phyloP scores from a whole-genome alignment of 2,797 vertebrate species.

The Ciconia nigra region DNA sequence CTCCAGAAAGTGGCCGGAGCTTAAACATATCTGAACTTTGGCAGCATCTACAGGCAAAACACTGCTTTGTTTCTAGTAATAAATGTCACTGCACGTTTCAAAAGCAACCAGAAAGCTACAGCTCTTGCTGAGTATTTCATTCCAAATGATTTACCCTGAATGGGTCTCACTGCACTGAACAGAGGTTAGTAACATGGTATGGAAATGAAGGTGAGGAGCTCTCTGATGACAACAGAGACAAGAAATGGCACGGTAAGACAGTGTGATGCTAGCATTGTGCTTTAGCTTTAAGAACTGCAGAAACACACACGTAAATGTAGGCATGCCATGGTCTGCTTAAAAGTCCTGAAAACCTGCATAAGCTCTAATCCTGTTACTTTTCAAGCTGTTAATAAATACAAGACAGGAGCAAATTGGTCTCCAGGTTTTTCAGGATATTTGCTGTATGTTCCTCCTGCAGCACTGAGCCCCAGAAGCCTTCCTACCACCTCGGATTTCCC shows the following conservation, averaged over 20 bases:
- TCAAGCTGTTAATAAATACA: neutral
- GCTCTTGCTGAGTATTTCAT: neutral
- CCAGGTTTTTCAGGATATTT: neutral
- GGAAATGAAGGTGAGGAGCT: neutral
- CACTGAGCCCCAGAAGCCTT: neutral
- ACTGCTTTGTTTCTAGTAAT: neutral
- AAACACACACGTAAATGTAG: neutral
- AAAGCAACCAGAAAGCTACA: slow-evolving; percentile 44
- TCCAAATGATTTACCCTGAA: neutral
- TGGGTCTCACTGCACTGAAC: neutral
- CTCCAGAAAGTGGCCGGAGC: neutral
- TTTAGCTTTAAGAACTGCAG: neutral
- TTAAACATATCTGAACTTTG: slow-evolving; percentile 14
- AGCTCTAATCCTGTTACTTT: neutral
- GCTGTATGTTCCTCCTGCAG: neutral
- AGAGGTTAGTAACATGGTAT: neutral
- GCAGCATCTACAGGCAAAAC: slow-evolving; percentile 16
- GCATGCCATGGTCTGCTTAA: neutral
- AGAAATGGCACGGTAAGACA: neutral
- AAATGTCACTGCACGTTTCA: neutral
- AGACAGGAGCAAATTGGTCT: neutral
- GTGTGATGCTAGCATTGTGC: neutral
- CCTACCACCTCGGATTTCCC: neutral
- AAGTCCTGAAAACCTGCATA: neutral
- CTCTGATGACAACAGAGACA: neutral